Conservation (phyloP, 2,113 vertebrate species). For the Chitala chitala region DNA sequence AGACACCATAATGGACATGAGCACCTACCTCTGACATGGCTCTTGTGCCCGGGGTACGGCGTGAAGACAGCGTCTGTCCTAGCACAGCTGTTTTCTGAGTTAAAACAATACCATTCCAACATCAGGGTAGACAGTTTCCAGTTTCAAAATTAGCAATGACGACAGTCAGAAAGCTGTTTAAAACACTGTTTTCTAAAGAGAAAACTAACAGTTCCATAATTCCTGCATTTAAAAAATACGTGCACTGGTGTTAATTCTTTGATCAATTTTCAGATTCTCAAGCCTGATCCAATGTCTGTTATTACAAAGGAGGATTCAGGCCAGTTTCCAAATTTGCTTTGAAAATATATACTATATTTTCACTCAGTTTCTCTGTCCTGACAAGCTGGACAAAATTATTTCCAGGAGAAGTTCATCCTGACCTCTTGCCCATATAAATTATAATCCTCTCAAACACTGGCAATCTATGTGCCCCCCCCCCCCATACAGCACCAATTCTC, state of each 20-base stretch:
- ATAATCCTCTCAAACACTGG: conserved; percentile 69
- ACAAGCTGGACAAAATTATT: too few relatives aligned
- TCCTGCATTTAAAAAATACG: too few relatives aligned
- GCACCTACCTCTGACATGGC: conserved; percentile 85
- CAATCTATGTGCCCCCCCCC: conserved; percentile 57
- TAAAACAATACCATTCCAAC: conserved; percentile 30
- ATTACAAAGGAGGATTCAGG: not conserved
- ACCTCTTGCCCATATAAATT: conserved; percentile 64
- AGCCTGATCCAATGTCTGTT: not conserved
- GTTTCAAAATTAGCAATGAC: not conserved
- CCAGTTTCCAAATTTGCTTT: conserved; percentile 32
- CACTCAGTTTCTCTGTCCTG: conserved; percentile 40
- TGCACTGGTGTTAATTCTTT: not conserved
- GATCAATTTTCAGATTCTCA: too few relatives aligned
- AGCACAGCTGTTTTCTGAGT: conserved; percentile 93
- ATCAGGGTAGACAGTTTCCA: not conserved
- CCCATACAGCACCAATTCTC: conserved; percentile 36
- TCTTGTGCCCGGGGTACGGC: conserved; percentile 95
- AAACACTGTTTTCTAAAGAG: not conserved
- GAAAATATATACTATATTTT: conserved; percentile 13
- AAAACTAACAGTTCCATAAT: not conserved
- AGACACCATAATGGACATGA: conserved; percentile 19
- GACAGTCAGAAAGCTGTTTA: too few relatives aligned
- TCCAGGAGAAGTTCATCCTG: conserved; percentile 58
- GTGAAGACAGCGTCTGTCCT: conserved; percentile 96